These are phyloP conservation scores for Xenotilapia longispinis DNA, from an alignment of 2,113 vertebrate species.

Conservation along the genomic window DNA sequence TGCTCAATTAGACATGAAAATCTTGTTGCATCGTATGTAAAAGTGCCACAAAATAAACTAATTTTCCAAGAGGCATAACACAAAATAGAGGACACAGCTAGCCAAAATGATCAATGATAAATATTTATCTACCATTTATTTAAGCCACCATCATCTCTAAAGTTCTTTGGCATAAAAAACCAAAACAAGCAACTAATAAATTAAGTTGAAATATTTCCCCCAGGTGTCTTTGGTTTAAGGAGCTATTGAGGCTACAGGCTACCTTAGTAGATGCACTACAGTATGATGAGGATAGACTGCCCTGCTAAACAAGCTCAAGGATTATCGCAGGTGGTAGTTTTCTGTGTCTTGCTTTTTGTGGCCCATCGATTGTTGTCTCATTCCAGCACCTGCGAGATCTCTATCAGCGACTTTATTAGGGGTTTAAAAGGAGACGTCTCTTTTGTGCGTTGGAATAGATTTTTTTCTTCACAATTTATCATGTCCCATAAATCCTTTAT, in stretches of 20 bases:
- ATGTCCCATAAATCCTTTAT: background rate
- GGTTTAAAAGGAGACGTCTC: background rate
- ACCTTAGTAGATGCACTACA: background rate
- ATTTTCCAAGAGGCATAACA: background rate
- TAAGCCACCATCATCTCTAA: background rate
- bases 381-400: conserved; percentile 18
- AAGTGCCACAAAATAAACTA: background rate
- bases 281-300: conserved; percentile 15
- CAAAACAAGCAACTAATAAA: background rate
- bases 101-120: background rate
- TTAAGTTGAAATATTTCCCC: conserved; percentile 12
- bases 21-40: background rate
- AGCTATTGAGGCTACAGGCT: background rate
- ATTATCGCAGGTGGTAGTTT: conserved; percentile 29
- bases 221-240: conserved; percentile 21
- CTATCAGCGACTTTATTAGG: conserved; percentile 1
- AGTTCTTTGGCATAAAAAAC: background rate
- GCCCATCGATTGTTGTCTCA: conserved; percentile 19
- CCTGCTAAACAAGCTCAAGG: background rate
- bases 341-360: conserved; percentile 24
- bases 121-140: background rate
- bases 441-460: background rate
- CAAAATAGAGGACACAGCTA: background rate
- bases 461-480: background rate
- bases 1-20: background rate